Percentiles rank a stretch among this genome's conserved stretches.
Evolutionary conservation across 1,140 invertebrate species (phyloP).

Genomic region (Sminthurinus signatus): DNA sequence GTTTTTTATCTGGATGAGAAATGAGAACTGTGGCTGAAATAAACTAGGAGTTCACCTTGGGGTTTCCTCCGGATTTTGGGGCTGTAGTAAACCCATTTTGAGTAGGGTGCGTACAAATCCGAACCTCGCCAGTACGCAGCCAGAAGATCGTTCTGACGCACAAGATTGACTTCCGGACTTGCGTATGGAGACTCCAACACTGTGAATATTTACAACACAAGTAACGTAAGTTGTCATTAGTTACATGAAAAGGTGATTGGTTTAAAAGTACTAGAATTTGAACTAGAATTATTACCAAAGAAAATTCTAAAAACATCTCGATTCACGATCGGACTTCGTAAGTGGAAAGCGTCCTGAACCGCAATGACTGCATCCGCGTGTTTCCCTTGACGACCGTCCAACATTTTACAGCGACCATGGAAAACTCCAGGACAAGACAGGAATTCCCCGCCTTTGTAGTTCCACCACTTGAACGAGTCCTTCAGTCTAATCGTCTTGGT

Average conservation of each 20-base stretch:
- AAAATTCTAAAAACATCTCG: constrained; percentile 12
- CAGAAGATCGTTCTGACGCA: constrained; percentile 1
- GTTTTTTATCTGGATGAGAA: too few relatives aligned
- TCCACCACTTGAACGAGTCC: constrained; percentile 19
- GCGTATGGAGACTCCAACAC: constrained; percentile 24
- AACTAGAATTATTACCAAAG: too few relatives aligned
- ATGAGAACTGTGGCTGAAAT: too few relatives aligned
- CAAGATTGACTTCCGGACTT: background rate
- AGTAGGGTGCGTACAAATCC: constrained; percentile 90
- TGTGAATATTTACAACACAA: too few relatives aligned
- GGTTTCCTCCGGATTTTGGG: background rate
- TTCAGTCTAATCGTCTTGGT: constrained; percentile 11
- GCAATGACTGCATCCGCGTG: background rate
- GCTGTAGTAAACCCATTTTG: constrained; percentile 66
- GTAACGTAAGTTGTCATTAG: too few relatives aligned
- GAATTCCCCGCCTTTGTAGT: constrained; percentile 36
- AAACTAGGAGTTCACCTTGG: background rate
- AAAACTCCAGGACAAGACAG: constrained; percentile 27
- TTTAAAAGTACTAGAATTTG: too few relatives aligned
- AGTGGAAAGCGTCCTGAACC: background rate
- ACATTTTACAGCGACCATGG: background rate
- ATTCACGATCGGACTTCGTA: background rate
- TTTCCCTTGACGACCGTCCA: background rate
- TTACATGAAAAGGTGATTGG: too few relatives aligned
- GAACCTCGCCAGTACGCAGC: constrained; percentile 56